Evolutionary conservation across 2,113 vertebrate genomes (phyloP).

Genomic region (Siniperca knerii): DNA sequence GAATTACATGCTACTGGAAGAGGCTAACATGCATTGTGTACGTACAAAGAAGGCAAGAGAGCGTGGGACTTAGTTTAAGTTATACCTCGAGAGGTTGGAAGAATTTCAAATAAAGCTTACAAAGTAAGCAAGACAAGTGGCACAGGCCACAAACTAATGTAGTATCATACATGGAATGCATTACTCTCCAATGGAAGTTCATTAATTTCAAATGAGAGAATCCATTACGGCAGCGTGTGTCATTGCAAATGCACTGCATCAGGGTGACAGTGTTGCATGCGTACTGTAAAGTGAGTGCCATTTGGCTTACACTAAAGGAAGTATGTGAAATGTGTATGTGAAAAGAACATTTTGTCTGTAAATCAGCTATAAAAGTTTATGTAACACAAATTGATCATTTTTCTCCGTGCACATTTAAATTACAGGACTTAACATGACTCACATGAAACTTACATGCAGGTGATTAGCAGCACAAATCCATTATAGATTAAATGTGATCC

Average conservation of each 20-base stretch:
- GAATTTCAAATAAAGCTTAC: neutral
- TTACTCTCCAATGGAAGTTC: conserved; percentile 16
- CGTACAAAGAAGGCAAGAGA: neutral
- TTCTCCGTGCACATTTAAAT: neutral
- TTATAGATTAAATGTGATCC: conserved; percentile 27
- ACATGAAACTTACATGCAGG: neutral
- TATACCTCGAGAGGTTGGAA: neutral
- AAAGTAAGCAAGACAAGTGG: neutral
- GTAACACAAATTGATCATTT: neutral
- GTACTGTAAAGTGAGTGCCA: neutral
- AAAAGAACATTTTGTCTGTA: neutral
- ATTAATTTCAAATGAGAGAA: conserved; percentile 64
- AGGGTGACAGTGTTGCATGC: conserved; percentile 25
- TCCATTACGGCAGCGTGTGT: conserved; percentile 13
- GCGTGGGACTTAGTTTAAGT: neutral
- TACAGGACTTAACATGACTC: neutral
- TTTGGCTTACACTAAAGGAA: neutral
- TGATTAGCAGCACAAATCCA: conserved; percentile 17
- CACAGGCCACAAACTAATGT: neutral
- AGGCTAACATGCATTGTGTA: neutral
- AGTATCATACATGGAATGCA: conserved; percentile 18
- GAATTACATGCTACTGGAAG: conserved; percentile 24
- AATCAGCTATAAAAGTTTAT: neutral
- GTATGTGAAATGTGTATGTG: neutral
- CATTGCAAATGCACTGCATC: conserved; percentile 31